phyloP scores from a whole-genome alignment of 2,888 invertebrate species.

The Drosophila stalkeri region DNA sequence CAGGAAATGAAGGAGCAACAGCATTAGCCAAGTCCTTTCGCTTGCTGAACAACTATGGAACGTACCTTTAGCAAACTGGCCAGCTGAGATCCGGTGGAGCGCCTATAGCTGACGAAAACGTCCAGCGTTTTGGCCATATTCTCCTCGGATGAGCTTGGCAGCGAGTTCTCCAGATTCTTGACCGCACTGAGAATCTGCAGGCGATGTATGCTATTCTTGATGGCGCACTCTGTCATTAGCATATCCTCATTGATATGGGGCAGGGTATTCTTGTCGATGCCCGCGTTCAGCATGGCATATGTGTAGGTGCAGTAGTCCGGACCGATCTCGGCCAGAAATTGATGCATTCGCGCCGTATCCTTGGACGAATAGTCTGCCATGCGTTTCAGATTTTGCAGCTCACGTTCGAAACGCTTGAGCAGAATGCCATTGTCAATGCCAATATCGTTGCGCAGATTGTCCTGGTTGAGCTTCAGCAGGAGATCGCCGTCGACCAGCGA shows the following conservation, averaged over 20 bases:
- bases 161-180: conserved; percentile 87
- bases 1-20: rapidly evolving
- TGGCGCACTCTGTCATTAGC: conserved; percentile 94
- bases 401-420: conserved; percentile 95
- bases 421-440: conserved; percentile 97
- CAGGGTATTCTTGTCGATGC: conserved; percentile 95
- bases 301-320: conserved; percentile 98
- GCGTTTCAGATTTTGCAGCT: conserved; percentile 95
- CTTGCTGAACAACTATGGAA: no score
- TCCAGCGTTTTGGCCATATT: conserved; percentile 95
- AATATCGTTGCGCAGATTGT: conserved; percentile 96
- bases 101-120: conserved; percentile 98
- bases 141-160: conserved; percentile 90
- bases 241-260: conserved; percentile 96
- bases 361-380: conserved; percentile 98
- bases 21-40: background rate
- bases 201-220: conserved; percentile 97
- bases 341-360: conserved; percentile 95
- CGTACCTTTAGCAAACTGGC: conserved; percentile 94
- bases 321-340: conserved; percentile 93
- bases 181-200: conserved; percentile 95
- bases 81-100: conserved; percentile 98
- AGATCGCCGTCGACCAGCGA: conserved; percentile 99
- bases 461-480: conserved; percentile 95
- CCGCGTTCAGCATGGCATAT: conserved; percentile 97